Evolutionary conservation across 1,140 invertebrate genomes (phyloP).

Genomic region (Cryptotermes secundus): DNA sequence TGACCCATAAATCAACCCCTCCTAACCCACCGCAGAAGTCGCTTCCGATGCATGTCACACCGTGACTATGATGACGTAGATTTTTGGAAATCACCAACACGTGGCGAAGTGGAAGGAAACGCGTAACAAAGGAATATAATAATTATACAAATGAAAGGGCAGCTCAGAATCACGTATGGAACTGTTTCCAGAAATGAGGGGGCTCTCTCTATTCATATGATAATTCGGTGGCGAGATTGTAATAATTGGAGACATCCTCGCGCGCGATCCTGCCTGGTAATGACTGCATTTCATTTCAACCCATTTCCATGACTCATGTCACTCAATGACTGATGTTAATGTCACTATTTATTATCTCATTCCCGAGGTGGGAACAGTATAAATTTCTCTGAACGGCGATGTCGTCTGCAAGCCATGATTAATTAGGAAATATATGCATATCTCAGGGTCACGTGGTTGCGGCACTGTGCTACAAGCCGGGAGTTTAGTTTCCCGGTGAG

Average conservation of each 20-base stretch:
- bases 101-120: too few relatives aligned
- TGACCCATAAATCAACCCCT: not conserved
- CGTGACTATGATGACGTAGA: not conserved
- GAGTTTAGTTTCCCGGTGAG: too few relatives aligned
- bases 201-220: not conserved
- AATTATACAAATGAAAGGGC: conserved; percentile 1
- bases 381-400: too few relatives aligned
- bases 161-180: not conserved
- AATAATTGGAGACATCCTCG: not conserved
- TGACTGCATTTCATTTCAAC: not conserved
- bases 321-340: not conserved
- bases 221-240: not conserved
- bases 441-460: too few relatives aligned
- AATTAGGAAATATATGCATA: too few relatives aligned
- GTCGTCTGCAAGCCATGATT: too few relatives aligned
- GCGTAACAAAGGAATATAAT: not conserved
- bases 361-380: too few relatives aligned
- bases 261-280: too few relatives aligned
- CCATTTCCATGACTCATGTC: not conserved
- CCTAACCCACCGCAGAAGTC: not conserved
- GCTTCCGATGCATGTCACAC: not conserved
- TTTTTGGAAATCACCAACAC: not conserved
- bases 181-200: not conserved
- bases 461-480: too few relatives aligned
- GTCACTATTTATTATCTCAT: not conserved